Evolutionary conservation across 2,797 vertebrate genomes (phyloP).

Genomic region (Argentina silus): DNA sequence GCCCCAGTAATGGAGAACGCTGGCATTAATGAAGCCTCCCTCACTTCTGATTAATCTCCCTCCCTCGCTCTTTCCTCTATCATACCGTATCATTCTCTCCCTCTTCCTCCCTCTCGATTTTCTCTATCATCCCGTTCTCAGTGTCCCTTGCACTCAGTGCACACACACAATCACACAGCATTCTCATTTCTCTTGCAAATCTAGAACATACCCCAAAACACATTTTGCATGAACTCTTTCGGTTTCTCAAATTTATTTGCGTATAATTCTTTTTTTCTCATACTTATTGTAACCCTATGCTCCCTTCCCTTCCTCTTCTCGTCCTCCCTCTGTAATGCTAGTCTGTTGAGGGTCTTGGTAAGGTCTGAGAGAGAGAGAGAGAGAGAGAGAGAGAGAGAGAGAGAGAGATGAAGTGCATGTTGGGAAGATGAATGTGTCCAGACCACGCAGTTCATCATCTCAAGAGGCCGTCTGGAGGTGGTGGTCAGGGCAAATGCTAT

Average conservation of each 20-base stretch:
- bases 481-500: slow-evolving; percentile 66
- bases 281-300: not conserved
- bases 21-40: slow-evolving; percentile 14
- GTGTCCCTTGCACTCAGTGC: too few species aligned
- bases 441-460: slow-evolving; percentile 75
- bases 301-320: not conserved
- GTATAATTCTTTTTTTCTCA: too few species aligned
- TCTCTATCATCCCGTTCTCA: too few species aligned
- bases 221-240: too few species aligned
- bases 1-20: slow-evolving; percentile 9
- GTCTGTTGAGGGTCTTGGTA: not conserved
- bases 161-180: too few species aligned
- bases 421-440: slow-evolving; percentile 75
- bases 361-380: slow-evolving; percentile 22
- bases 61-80: not conserved
- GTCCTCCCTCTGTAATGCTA: not conserved
- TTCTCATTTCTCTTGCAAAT: too few species aligned
- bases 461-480: slow-evolving; percentile 61
- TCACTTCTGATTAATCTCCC: not conserved
- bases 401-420: slow-evolving; percentile 51
- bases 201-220: too few species aligned
- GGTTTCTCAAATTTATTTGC: too few species aligned
- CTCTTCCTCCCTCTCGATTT: not conserved
- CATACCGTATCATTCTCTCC: too few species aligned
- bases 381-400: slow-evolving; percentile 53